These are phyloP conservation scores for Mastomys natalensis DNA, from an alignment of 2,113 vertebrate genomes.

Conservation along the genomic window DNA sequence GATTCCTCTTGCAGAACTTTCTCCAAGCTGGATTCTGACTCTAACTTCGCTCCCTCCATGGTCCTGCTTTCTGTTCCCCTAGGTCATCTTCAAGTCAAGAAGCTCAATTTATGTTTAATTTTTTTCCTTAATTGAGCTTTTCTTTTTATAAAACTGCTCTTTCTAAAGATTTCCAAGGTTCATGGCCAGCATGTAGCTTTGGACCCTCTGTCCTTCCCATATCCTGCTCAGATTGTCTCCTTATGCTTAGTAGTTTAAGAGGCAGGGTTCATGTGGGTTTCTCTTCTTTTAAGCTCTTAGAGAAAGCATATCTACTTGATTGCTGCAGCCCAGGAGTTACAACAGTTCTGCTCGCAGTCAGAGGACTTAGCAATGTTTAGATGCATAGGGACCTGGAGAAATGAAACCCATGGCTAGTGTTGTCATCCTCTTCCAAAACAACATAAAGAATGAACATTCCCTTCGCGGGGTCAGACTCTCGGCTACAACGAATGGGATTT, in stretches of 20 bases:
- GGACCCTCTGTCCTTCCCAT: rapidly evolving
- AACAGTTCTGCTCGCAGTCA: neutral
- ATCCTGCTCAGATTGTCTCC: neutral
- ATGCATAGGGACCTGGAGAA: neutral
- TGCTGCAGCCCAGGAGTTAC: neutral
- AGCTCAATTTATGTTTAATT: neutral
- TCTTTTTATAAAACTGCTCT: neutral
- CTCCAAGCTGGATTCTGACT: neutral
- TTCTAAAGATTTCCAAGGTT: neutral
- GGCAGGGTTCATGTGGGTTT: too few relatives aligned
- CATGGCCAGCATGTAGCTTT: neutral
- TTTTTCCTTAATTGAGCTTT: neutral
- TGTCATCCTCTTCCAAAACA: neutral
- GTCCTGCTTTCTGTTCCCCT: neutral
- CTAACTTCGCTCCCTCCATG: neutral
- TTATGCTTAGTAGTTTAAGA: neutral
- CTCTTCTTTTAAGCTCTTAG: neutral
- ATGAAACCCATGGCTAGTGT: neutral
- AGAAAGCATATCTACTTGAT: neutral
- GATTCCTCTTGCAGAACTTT: neutral
- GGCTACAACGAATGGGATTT: neutral
- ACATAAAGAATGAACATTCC: neutral
- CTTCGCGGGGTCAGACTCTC: neutral
- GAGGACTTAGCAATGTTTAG: neutral
- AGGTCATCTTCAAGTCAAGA: neutral